Percentiles rank a stretch among this genome's conserved stretches.
Evolutionary conservation across 2,888 invertebrate species (phyloP).

Genomic region (Lepidocyrtoides sp.): DNA sequence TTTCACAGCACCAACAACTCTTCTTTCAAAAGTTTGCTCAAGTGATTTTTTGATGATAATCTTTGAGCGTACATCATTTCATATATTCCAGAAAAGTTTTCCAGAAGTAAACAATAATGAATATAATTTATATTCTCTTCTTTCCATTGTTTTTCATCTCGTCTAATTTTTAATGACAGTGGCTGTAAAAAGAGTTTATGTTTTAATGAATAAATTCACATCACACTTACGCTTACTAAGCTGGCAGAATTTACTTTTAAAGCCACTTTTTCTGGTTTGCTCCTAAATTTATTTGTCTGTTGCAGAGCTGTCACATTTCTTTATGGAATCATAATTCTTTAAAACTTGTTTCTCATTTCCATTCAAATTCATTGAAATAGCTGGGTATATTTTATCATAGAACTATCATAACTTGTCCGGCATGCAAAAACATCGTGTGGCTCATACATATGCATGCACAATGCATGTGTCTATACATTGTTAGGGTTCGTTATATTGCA

Average conservation of each 20-base stretch:
- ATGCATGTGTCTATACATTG: no score
- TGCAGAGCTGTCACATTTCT: conserved; percentile 18
- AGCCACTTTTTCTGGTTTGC: no score
- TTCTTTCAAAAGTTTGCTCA: not conserved
- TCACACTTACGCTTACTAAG: not conserved
- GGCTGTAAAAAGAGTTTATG: no score
- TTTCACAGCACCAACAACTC: no score
- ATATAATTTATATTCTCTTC: no score
- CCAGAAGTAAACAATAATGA: no score
- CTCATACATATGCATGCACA: no score
- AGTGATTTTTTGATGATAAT: not conserved
- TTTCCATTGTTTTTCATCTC: no score
- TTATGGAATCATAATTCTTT: conserved; percentile 23
- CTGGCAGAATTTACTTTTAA: not conserved
- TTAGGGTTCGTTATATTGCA: no score
- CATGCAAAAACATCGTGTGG: conserved; percentile 3
- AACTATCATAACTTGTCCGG: not conserved
- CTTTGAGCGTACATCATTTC: no score
- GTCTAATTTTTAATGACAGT: no score
- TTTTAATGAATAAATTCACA: not conserved
- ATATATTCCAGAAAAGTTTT: no score
- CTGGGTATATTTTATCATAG: not conserved
- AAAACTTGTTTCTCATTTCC: conserved; percentile 34
- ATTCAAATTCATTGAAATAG: conserved; percentile 10
- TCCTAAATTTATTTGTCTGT: not conserved